A percentile compares a stretch with the other conserved stretches of the same genome.
Conservation (phyloP, 2,888 invertebrate genomes). For the Rhyacophila evoluta region DNA sequence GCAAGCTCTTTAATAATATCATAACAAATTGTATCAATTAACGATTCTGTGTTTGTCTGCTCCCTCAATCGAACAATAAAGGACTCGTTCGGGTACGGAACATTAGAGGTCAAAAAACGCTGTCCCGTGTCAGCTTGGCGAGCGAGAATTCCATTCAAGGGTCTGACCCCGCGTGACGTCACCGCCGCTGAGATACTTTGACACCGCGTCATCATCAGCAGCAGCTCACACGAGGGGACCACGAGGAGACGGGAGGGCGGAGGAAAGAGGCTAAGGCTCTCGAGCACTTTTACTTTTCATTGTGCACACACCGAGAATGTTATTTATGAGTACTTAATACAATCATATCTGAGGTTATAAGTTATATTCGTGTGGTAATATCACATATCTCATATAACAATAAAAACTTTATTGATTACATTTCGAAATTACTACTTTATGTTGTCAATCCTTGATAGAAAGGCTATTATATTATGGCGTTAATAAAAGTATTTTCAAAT, state of each 20-base stretch:
- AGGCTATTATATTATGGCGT: no score
- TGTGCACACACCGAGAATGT: neutral
- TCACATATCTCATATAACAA: no score
- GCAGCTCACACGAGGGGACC: neutral
- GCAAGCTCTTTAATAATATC: no score
- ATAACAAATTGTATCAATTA: no score
- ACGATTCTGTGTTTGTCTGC: no score
- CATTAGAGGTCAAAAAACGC: slow-evolving; percentile 14
- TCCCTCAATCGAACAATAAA: no score
- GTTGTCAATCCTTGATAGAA: no score
- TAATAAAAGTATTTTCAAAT: no score
- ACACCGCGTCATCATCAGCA: slow-evolving; percentile 10
- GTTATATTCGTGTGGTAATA: no score
- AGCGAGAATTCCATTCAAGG: slow-evolving; percentile 20
- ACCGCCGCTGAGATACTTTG: neutral
- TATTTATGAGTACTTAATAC: neutral
- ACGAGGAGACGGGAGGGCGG: neutral
- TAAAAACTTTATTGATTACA: no score
- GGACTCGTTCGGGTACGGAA: neutral
- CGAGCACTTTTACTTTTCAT: slow-evolving; percentile 1
- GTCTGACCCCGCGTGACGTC: slow-evolving; percentile 24
- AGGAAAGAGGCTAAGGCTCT: neutral
- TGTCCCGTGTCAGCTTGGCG: neutral
- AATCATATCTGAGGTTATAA: no score
- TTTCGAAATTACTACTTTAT: no score